A percentile compares a stretch with the other conserved stretches of the same genome.
Evolutionary conservation across 2,888 invertebrate species (phyloP).

Genomic region (Ectropis crepuscularia): DNA sequence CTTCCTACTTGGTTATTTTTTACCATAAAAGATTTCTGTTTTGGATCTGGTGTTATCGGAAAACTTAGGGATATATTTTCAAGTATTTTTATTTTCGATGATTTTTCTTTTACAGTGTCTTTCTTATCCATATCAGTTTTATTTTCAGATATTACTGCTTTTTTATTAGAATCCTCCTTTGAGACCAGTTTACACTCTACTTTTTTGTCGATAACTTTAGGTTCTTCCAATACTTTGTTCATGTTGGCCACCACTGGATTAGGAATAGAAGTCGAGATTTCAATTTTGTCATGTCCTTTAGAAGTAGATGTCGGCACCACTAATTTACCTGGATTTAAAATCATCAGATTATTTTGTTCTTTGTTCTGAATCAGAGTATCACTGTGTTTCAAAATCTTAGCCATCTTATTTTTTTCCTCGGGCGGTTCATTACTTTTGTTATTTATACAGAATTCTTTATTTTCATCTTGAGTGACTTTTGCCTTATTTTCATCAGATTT

Average conservation of each 20-base stretch:
- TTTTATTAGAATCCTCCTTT: constrained; percentile 1
- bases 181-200: neutral
- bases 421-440: constrained; percentile 6
- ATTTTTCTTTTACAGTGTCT: neutral
- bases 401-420: constrained; percentile 1
- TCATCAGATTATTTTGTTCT: neutral
- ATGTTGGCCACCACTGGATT: neutral
- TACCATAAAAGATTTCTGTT: neutral
- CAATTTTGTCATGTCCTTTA: constrained; percentile 1
- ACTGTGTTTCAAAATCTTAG: constrained; percentile 1
- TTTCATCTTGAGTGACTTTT: constrained; percentile 8
- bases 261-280: neutral
- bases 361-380: neutral
- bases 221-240: neutral
- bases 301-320: neutral
- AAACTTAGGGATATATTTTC: constrained; percentile 1
- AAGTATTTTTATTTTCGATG: constrained; percentile 5
- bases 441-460: constrained; percentile 4
- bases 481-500: neutral
- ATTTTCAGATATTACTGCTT: neutral
- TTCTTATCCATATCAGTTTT: constrained; percentile 1
- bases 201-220: constrained; percentile 13
- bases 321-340: constrained; percentile 7
- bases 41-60: neutral
- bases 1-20: constrained; percentile 2